Percentiles rank a stretch among this genome's conserved stretches.
phyloP scores from a whole-genome alignment of 2,113 vertebrate species.

The Apteryx owenii region DNA sequence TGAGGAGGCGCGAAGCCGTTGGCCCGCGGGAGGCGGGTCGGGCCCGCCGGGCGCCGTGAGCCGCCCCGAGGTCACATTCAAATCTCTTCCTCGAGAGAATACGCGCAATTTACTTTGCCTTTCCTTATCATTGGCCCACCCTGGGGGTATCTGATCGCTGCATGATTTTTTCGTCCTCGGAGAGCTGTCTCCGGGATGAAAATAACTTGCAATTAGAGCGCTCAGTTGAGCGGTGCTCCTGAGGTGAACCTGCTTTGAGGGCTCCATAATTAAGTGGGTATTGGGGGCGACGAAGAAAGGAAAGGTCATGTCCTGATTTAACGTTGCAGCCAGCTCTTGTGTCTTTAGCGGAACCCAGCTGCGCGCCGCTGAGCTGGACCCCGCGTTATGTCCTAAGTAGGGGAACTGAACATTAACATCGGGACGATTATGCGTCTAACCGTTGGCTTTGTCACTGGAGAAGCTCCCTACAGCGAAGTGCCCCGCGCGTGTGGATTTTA shows the following conservation, averaged over 20 bases:
- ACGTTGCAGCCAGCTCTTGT: background rate
- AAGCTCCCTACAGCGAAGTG: rapidly evolving
- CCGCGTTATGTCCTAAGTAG: rapidly evolving
- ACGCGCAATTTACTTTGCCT: background rate
- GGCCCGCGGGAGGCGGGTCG: background rate
- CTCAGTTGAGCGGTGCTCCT: background rate
- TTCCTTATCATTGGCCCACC: background rate
- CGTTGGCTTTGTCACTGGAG: rapidly evolving
- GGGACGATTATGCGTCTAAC: no score
- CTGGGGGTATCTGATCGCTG: rapidly evolving
- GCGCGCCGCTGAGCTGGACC: rapidly evolving
- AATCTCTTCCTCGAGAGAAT: background rate
- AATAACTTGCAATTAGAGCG: conserved; percentile 24
- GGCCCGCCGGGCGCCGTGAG: background rate
- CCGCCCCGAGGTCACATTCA: background rate
- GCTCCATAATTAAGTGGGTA: background rate
- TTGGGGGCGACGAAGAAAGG: background rate
- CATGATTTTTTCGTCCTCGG: rapidly evolving
- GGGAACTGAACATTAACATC: background rate
- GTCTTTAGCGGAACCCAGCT: background rate
- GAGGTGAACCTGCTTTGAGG: background rate
- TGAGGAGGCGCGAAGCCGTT: no score
- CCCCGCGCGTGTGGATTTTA: rapidly evolving
- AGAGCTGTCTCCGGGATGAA: background rate
- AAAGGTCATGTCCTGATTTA: background rate